Percentiles rank a stretch among this genome's conserved stretches.
Conservation (phyloP, 2,888 invertebrate species). For the Macrophya annulata region DNA sequence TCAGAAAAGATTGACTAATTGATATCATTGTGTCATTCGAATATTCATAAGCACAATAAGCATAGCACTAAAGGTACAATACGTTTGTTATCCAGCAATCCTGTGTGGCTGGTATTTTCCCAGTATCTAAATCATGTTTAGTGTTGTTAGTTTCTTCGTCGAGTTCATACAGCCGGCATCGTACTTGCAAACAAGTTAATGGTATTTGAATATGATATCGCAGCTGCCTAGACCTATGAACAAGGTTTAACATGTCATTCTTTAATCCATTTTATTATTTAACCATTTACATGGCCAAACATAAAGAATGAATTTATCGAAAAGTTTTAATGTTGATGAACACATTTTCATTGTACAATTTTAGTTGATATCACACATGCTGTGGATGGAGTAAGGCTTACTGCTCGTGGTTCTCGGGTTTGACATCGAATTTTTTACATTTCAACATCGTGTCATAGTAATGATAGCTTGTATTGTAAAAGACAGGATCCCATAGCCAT, state of each 20-base stretch:
- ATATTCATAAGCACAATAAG: background rate
- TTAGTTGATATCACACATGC: no score
- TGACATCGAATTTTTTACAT: background rate
- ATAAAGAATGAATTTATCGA: background rate
- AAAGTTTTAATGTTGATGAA: background rate
- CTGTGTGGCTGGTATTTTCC: background rate
- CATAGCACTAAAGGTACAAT: background rate
- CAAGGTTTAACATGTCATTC: background rate
- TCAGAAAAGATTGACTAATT: background rate
- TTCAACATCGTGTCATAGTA: constrained; percentile 22
- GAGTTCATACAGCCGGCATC: constrained; percentile 15
- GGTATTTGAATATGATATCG: background rate
- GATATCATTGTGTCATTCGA: background rate
- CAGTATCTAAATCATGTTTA: background rate
- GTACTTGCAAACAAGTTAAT: constrained; percentile 19
- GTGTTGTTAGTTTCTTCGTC: background rate
- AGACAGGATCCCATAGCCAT: constrained; percentile 10
- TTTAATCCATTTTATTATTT: background rate
- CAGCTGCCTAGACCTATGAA: constrained; percentile 4
- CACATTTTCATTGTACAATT: background rate
- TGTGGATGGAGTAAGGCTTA: background rate
- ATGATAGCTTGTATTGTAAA: constrained; percentile 18
- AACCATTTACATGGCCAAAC: background rate
- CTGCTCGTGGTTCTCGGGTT: background rate
- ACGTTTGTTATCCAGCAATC: background rate